Evolutionary conservation across 2,113 vertebrate species (phyloP).

Genomic region (Herpetotheres cachinnans): DNA sequence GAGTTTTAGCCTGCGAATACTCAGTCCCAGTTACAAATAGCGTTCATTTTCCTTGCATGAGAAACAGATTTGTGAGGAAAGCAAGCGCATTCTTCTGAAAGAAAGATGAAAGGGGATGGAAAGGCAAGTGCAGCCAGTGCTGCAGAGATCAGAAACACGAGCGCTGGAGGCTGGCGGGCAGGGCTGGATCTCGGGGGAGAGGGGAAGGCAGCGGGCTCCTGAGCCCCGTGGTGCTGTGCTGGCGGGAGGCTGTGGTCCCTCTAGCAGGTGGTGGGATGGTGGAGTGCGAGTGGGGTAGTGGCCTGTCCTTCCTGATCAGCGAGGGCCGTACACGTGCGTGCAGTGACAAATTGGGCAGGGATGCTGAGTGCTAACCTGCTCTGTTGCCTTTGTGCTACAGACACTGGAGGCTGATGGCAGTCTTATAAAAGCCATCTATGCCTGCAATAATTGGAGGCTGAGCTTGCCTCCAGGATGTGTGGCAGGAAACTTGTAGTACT

Average conservation of each 20-base stretch:
- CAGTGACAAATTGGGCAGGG: neutral
- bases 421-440: rapidly evolving
- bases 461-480: neutral
- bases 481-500: neutral
- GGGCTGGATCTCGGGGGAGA: neutral
- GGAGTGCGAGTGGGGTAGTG: rapidly evolving
- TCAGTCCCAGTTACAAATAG: neutral
- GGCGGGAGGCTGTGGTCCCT: rapidly evolving
- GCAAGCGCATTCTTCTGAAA: neutral
- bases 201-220: neutral
- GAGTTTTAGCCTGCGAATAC: neutral
- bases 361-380: rapidly evolving
- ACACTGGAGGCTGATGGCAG: neutral
- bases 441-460: neutral
- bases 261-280: neutral
- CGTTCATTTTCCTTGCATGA: neutral
- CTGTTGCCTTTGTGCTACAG: neutral
- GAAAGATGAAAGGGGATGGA: neutral
- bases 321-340: rapidly evolving
- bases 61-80: neutral
- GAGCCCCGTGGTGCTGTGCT: too few species aligned
- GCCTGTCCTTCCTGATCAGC: neutral
- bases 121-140: rapidly evolving
- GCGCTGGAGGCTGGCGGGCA: neutral
- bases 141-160: neutral